Base-by-base conservation (phyloP, 2,797 vertebrate genomes). In the Amphiprion clarkii region DNA sequence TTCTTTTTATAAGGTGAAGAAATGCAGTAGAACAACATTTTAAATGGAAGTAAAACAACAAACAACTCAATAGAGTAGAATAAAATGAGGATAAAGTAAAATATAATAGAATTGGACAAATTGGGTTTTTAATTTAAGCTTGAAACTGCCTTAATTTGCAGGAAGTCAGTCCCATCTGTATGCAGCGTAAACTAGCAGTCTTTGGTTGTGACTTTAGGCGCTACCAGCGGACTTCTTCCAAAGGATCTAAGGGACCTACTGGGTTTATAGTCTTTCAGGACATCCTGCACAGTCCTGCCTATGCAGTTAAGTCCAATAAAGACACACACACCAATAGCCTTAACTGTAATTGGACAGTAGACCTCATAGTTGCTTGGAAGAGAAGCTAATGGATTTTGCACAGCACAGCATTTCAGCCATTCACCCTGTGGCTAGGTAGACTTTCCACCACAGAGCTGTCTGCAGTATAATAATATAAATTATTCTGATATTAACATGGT, bases 321-420 rank as follows among this genome's bases (percentile, higher is more conserved):
- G 42, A 21, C 42, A 19, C 11, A 21, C 25, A 56, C 10, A 44
- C 13, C 39, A 25, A 42, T n/a, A 17, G 3, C 46, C 27, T 61
- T 12, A 16, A 33, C 31, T 66, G 17, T 61, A 36, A 19, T 27
- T 16, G 3, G 16, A 19, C 12, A 54, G 5, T 60, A n/a, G 44
- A 57, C 10, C 29, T 51, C n/a, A 29, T 59, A 21, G 67, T 17
- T 71, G 48, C 31, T 60, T 56, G 59, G 19, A 75, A 11, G n/a
- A 25, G n/a, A 48, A 29, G 19, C 17, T 46, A 55, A 79, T 59
- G 23, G 40, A 13, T 74, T 66, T 68, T 77, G 36, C 39, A 56
- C 27, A 53, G 31, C 55, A 65, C 55, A 36, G 33, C 29, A 29
- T 63, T 53, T 44, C 16, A 48, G 16, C 23, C 40, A 49, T 31